Evolutionary conservation across 2,113 vertebrate species (phyloP), one percentile per base, ranked within the genome.

Genomic region (Prinia subflava): DNA sequence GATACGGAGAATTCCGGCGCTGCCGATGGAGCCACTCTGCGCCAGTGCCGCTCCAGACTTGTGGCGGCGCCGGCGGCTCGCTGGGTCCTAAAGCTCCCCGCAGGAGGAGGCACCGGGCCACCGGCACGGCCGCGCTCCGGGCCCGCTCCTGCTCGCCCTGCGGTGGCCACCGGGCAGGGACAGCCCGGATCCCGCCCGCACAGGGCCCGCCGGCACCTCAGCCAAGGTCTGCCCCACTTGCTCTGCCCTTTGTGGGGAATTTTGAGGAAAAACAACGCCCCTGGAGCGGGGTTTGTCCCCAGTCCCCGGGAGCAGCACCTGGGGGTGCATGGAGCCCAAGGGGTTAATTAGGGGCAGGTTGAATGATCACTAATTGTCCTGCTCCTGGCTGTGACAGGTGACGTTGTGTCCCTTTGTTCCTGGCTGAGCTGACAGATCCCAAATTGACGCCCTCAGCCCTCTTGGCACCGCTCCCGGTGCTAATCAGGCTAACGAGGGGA

Each of bases 1-100:
- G 91, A 94, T 59, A 95, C 11, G 41, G 84, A 85, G 28, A 69
- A 94, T 94, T 92, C 95, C 94, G 71, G 97, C 97, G 88, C 97
- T 97, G 98, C 98, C 98, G 98, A 98, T 97, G 98, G 98, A 98
- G 95, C 97, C 96, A 97, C 98, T 98, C 98, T 99, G 99, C 98
- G 98, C 98, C 98, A 98, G 97, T 96, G 98, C 98, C 97, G 98
- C 98, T 96, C 87, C 96, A 97, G 98, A 97, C 95, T 96, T 98
- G 97, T 97, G 98, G 98, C 97, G 90, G 93, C 93, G 86, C 95
- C 92, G 90, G 68, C 75, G 42, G 73, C 92, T 56, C 57, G 71
- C 98, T 98, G 98, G 99, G 99, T 99, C 99, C 98, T 99, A 99
- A 97, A 98, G 98, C 98, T 98, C 65, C 50, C 80, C 16, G 50